Conservation (phyloP, 1,140 invertebrate genomes). For the Pomacea maculata region DNA sequence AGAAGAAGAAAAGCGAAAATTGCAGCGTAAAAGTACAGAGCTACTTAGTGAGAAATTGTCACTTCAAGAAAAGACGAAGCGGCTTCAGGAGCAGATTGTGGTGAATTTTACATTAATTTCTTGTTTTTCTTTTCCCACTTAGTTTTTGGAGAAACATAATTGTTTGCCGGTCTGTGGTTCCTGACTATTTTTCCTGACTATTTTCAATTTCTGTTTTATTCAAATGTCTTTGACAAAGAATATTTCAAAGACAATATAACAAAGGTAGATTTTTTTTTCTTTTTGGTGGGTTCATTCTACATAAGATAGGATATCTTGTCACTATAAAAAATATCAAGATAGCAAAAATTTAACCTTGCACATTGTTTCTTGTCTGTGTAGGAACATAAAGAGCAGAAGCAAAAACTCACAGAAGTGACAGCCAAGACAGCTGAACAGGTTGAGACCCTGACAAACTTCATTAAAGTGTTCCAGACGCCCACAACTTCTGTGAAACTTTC, state of each 20-base stretch:
- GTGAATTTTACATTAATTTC: conserved; percentile 31
- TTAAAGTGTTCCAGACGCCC: conserved; percentile 42
- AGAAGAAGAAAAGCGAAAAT: conserved; percentile 57
- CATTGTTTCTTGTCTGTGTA: conserved; percentile 26
- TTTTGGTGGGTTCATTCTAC: not conserved
- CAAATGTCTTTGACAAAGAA: too few species aligned
- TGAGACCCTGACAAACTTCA: conserved; percentile 47
- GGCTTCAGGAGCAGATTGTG: conserved; percentile 42
- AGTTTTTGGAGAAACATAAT: not conserved
- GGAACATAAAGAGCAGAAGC: conserved; percentile 40
- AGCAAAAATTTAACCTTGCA: too few species aligned
- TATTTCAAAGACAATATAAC: not conserved
- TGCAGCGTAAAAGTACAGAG: conserved; percentile 45
- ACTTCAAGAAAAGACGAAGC: conserved; percentile 51
- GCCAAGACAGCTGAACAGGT: conserved; percentile 36
- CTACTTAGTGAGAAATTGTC: conserved; percentile 43
- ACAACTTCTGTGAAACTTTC: not conserved
- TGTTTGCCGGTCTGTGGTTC: not conserved
- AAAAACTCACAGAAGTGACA: conserved; percentile 34
- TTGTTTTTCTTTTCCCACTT: conserved; percentile 1
- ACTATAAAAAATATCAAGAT: too few species aligned
- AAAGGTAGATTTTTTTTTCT: not conserved
- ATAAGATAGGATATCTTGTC: not conserved
- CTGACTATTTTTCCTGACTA: not conserved
- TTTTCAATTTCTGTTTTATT: not conserved